phyloP scores from a whole-genome alignment of 2,888 invertebrate genomes.

The Uloborus plumipes region DNA sequence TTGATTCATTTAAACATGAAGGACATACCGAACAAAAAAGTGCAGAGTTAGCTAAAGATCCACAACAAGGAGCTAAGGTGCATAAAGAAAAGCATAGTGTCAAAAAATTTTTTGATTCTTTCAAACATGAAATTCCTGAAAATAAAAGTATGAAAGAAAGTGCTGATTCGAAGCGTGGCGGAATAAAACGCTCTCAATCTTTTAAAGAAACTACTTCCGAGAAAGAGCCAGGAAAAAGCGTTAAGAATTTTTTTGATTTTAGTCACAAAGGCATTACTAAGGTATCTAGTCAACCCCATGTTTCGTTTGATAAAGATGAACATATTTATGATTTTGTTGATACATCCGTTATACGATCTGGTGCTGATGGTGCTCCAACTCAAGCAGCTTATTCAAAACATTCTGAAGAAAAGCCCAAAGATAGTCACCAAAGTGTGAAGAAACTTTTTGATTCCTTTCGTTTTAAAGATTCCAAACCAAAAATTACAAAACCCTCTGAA shows the following conservation, averaged over 20 bases:
- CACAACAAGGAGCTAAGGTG: constrained; percentile 13
- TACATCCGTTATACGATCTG: background rate
- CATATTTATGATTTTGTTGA: constrained; percentile 57
- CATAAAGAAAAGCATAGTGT: constrained; percentile 32
- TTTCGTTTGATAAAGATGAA: constrained; percentile 8
- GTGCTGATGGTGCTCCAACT: background rate
- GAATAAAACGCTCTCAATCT: constrained; percentile 31
- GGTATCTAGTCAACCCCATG: constrained; percentile 15
- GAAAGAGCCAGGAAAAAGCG: constrained; percentile 5
- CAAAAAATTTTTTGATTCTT: constrained; percentile 50
- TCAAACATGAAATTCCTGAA: constrained; percentile 31
- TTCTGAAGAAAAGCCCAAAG: constrained; percentile 13
- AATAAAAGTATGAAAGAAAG: background rate
- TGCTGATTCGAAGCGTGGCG: background rate
- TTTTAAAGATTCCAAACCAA: constrained; percentile 34
- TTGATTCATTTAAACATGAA: constrained; percentile 34
- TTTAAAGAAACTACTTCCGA: constrained; percentile 28
- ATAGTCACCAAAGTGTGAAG: constrained; percentile 25
- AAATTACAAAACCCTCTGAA: background rate
- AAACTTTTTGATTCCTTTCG: constrained; percentile 42
- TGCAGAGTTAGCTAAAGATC: background rate
- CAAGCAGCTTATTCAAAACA: constrained; percentile 8
- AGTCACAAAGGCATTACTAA: constrained; percentile 10
- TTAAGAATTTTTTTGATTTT: constrained; percentile 4
- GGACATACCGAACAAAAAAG: background rate